Percentiles rank a stretch among this genome's conserved stretches.
phyloP scores from a whole-genome alignment of 2,797 vertebrate genomes.

The Urocyon cinereoargenteus region DNA sequence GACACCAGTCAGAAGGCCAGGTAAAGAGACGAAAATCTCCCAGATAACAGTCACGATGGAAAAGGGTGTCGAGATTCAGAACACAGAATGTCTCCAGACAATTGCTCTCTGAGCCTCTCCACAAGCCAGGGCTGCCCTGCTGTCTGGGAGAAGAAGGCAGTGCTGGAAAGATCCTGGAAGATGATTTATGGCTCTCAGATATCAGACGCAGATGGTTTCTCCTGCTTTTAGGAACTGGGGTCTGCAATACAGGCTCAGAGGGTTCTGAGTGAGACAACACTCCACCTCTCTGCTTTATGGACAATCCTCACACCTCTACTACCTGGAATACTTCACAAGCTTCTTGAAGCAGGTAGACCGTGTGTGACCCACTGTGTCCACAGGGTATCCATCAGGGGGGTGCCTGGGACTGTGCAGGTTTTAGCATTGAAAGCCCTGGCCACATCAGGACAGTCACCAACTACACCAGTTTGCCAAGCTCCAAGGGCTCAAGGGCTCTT shows the following conservation, averaged over 20 bases:
- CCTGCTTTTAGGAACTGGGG: neutral
- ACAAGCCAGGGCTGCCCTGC: neutral
- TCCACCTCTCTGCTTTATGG: neutral
- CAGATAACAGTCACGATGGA: neutral
- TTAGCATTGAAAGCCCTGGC: neutral
- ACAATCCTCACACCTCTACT: neutral
- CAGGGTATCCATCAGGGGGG: too few species aligned
- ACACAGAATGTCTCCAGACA: neutral
- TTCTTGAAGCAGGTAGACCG: neutral
- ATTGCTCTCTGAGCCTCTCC: neutral
- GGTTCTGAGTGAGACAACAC: neutral
- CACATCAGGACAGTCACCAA: neutral
- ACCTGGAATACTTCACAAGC: neutral
- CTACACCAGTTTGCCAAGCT: neutral
- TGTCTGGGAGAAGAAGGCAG: neutral
- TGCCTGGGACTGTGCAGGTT: neutral
- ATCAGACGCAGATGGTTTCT: rapidly evolving
- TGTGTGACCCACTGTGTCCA: neutral
- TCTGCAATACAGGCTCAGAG: rapidly evolving
- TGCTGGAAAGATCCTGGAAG: neutral
- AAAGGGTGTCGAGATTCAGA: neutral
- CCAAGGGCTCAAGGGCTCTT: neutral
- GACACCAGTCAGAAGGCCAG: neutral
- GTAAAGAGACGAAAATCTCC: neutral
- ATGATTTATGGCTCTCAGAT: neutral